Conservation (phyloP, 1,140 invertebrate species). For the Sminthurinus signatus region DNA sequence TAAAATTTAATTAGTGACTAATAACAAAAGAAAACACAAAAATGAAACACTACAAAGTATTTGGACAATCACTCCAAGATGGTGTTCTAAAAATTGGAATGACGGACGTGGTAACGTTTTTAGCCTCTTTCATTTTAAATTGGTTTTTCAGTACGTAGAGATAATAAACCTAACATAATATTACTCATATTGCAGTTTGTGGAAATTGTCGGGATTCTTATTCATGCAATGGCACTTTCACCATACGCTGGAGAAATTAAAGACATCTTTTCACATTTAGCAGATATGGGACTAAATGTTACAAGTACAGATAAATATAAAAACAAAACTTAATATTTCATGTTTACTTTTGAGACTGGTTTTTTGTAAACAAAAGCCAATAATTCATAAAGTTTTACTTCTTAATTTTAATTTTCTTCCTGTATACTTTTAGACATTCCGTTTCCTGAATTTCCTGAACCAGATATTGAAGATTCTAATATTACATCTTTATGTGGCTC, state of each 20-base stretch:
- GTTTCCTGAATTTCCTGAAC: too few relatives aligned
- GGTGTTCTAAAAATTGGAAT: not conserved
- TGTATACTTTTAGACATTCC: too few relatives aligned
- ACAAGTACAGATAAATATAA: not conserved
- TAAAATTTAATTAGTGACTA: too few relatives aligned
- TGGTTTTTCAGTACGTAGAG: not conserved
- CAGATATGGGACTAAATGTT: not conserved
- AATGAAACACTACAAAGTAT: constrained; percentile 6
- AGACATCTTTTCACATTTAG: not conserved
- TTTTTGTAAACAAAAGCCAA: not conserved
- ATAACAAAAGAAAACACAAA: too few relatives aligned
- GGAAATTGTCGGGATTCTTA: constrained; percentile 4
- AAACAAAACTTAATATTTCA: not conserved
- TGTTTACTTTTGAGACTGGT: not conserved
- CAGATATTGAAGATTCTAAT: not conserved
- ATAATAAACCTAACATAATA: not conserved
- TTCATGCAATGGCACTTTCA: not conserved
- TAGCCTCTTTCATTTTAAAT: not conserved
- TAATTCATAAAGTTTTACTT: not conserved
- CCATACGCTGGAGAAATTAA: not conserved
- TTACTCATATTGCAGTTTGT: not conserved
- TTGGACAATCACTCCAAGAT: not conserved
- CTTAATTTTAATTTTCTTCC: not conserved
- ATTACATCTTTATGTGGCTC: not conserved
- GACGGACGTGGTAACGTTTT: not conserved